phyloP scores from a whole-genome alignment of 2,888 invertebrate species.

The Apantesis nais region DNA sequence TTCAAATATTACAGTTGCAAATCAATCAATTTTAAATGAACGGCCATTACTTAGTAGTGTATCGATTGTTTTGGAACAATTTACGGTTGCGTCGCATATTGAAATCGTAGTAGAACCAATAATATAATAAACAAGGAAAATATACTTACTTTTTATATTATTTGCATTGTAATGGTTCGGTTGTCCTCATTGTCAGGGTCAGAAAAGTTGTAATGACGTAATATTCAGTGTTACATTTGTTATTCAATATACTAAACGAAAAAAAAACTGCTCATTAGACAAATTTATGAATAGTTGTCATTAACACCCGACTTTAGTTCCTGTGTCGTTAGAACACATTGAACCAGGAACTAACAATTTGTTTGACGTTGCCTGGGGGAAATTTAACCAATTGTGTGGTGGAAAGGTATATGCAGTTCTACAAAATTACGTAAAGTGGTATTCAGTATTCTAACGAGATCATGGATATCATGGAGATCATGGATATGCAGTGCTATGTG shows the following conservation, averaged over 20 bases:
- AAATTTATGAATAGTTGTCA: background rate
- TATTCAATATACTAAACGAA: background rate
- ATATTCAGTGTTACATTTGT: constrained; percentile 5
- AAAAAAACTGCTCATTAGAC: constrained; percentile 3
- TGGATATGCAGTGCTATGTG: too few species aligned
- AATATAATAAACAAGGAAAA: constrained; percentile 52
- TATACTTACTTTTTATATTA: constrained; percentile 40
- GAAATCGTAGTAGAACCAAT: constrained; percentile 52
- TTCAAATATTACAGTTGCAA: constrained; percentile 69
- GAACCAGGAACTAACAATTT: too few species aligned
- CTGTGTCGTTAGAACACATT: background rate
- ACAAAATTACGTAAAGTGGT: too few species aligned
- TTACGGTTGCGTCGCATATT: constrained; percentile 51
- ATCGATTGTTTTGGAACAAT: constrained; percentile 63
- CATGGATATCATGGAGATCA: too few species aligned
- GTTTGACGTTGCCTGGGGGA: too few species aligned
- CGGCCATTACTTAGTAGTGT: constrained; percentile 55
- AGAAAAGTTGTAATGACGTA: constrained; percentile 27
- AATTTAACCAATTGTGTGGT: too few species aligned
- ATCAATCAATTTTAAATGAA: constrained; percentile 39
- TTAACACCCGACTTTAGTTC: background rate
- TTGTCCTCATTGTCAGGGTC: constrained; percentile 53
- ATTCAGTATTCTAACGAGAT: too few species aligned
- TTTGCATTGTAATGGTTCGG: constrained; percentile 41
- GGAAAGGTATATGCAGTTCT: too few species aligned